A percentile compares a stretch with the other conserved stretches of the same genome.
Evolutionary conservation across 2,797 vertebrate species (phyloP).

Genomic region (Schizopygopsis malacanthus): DNA sequence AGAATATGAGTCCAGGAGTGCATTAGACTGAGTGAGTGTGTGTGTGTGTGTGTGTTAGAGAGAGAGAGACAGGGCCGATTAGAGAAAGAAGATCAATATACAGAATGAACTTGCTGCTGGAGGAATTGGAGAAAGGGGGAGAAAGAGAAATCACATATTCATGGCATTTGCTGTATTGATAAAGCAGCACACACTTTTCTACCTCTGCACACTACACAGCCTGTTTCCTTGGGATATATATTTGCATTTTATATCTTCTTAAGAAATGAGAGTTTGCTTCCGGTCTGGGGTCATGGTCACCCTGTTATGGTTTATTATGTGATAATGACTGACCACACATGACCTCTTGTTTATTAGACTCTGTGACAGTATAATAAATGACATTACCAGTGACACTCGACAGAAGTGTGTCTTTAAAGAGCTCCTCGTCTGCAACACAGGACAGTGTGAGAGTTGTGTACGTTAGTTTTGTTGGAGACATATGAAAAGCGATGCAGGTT

Average conservation of each 20-base stretch:
- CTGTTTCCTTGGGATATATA: background rate
- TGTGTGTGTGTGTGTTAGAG: background rate
- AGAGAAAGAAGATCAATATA: constrained; percentile 72
- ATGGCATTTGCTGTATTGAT: constrained; percentile 80
- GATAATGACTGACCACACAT: background rate
- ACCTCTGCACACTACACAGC: background rate
- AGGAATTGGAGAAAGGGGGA: constrained; percentile 62
- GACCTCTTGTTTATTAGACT: background rate
- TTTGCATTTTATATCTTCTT: background rate
- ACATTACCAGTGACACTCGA: background rate
- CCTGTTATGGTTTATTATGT: background rate
- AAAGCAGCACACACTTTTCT: background rate
- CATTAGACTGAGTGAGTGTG: constrained; percentile 62
- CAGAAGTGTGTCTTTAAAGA: background rate
- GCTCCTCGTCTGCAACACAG: background rate
- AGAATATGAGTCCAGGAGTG: constrained; percentile 60
- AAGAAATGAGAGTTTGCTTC: background rate
- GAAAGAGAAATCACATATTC: constrained; percentile 74
- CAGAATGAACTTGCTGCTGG: constrained; percentile 71
- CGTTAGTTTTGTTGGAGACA: background rate
- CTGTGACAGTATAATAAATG: background rate
- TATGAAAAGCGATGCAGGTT: background rate
- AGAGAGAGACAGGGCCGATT: background rate
- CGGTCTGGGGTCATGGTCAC: background rate
- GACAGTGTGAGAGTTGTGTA: background rate